Evolutionary conservation across 2,797 vertebrate species (phyloP), one percentile per base, ranked within the genome.

Genomic region (Melanotaenia maccullochi): DNA sequence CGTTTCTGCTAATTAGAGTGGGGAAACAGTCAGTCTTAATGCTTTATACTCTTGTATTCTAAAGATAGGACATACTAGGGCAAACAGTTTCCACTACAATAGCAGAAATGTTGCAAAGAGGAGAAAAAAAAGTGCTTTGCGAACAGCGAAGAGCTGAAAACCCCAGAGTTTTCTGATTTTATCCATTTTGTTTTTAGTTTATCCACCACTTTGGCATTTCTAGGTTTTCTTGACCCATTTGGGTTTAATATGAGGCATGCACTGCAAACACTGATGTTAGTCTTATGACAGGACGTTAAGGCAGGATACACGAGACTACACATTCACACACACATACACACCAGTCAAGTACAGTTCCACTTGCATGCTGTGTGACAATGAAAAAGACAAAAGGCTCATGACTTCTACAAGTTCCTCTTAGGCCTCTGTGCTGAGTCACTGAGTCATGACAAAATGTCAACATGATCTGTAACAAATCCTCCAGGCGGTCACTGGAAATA

Each of bases 401-500:
- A 62, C 68, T 75, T 55, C 51, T 59, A 24, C 35, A 66, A 58
- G 60, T 42, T 57, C 25, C 33, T 68, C 36, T 38, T 24, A 30
- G 25, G 57, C 65, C 66, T 42, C 63, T 33, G 6, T 6, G 20
- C 56, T 56, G 76, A 81, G 65, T 83, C 76, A 47, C 59, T 36
- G 73, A 76, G 56, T 73, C 62, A 58, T 42, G 36, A 67, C 56
- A 36, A 60, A 69, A 71, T 44, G 65, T 73, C 66, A 76, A 49
- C 36, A 58, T 35, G 54, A 76, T 71, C 33, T 75, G 55, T 60
- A 60, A 81, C 68, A 67, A 68, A 80, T 78, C 65, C 66, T 25
- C 51, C 42, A 71, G 36, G 64, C 33, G 28, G 66, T 33, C 63
- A 49, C 1, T 25, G 28, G 68, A 36, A 78, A 58, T 35, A 32